A percentile compares a stretch with the other conserved stretches of the same genome.
These are phyloP conservation scores for Xestia ashworthii DNA, from an alignment of 2,888 invertebrate species.

Conservation along the genomic window DNA sequence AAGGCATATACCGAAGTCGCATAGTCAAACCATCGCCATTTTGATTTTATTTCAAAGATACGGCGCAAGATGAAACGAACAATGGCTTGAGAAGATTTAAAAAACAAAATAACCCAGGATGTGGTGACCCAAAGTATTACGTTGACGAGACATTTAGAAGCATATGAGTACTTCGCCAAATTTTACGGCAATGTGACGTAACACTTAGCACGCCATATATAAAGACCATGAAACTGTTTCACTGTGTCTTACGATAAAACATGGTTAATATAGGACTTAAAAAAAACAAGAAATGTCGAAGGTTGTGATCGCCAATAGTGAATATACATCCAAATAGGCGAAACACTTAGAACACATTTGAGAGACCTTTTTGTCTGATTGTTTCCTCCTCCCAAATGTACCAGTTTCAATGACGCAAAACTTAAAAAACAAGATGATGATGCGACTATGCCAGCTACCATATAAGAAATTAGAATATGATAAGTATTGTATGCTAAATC, in stretches of 20 bases:
- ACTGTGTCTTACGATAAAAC: neutral
- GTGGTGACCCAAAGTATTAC: neutral
- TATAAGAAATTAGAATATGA: neutral
- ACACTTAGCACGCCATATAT: neutral
- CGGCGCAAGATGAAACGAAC: neutral
- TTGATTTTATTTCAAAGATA: neutral
- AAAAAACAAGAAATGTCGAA: neutral
- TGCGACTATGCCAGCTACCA: neutral
- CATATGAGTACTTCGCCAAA: neutral
- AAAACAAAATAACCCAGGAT: neutral
- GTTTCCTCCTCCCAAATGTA: neutral
- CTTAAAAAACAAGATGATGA: neutral
- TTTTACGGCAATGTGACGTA: neutral
- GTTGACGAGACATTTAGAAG: neutral
- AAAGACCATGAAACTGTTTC: neutral
- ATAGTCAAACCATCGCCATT: neutral
- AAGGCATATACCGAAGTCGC: neutral
- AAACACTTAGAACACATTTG: neutral
- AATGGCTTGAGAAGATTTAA: neutral
- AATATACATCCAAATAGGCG: neutral
- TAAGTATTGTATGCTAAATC: neutral
- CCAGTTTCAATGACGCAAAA: neutral
- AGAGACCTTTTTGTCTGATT: neutral
- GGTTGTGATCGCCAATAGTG: neutral
- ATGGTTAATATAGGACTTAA: neutral